Percentiles rank a stretch among this genome's conserved stretches.
phyloP scores from a whole-genome alignment of 2,888 invertebrate genomes.

The Melieria picta region DNA sequence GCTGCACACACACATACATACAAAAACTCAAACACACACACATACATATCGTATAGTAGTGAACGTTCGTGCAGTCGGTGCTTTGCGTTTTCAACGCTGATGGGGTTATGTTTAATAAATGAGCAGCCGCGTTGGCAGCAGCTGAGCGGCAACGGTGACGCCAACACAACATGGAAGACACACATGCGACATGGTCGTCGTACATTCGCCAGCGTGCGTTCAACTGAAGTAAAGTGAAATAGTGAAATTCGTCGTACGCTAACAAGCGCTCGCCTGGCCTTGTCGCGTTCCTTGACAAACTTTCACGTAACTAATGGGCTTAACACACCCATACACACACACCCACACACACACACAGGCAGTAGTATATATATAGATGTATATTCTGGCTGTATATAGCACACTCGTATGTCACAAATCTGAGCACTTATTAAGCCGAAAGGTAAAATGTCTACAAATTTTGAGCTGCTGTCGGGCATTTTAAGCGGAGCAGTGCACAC shows the following conservation, averaged over 20 bases:
- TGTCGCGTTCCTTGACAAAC: not conserved
- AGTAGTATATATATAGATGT: not conserved
- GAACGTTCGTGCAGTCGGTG: not conserved
- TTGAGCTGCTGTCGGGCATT: not conserved
- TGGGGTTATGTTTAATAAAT: conserved; percentile 27
- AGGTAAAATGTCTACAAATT: conserved; percentile 1
- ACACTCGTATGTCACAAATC: not conserved
- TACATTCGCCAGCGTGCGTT: not conserved
- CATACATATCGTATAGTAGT: not conserved
- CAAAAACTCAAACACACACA: not conserved
- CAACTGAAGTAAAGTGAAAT: not conserved
- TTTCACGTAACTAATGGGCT: conserved; percentile 16
- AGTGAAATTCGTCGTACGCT: not conserved
- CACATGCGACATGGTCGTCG: not conserved
- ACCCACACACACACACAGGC: not conserved
- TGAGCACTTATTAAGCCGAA: conserved; percentile 14
- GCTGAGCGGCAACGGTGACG: not conserved
- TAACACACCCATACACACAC: not conserved
- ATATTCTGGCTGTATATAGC: not conserved
- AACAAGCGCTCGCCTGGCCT: not conserved
- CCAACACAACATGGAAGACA: not conserved
- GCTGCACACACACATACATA: too few relatives aligned
- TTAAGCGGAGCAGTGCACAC: not conserved
- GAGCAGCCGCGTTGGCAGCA: conserved; percentile 3
- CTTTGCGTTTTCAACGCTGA: not conserved